A percentile compares a stretch with the other conserved stretches of the same genome.
These are phyloP conservation scores for Eubasilissa regina DNA, from an alignment of 1,140 invertebrate species.

Conservation along the genomic window DNA sequence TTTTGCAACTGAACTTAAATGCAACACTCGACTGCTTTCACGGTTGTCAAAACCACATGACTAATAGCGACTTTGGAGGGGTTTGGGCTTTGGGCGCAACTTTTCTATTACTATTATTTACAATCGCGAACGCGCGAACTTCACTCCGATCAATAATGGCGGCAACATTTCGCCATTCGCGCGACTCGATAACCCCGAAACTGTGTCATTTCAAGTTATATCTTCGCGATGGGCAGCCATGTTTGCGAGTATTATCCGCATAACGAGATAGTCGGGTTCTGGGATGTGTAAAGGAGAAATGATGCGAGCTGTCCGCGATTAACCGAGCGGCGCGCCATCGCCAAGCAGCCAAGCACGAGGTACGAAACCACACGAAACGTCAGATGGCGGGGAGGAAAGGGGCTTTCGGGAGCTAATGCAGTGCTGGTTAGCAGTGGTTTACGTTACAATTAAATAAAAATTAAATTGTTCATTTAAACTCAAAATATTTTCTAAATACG, in stretches of 20 bases:
- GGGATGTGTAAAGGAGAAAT: not conserved
- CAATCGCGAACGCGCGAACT: constrained; percentile 39
- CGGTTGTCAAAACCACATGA: constrained; percentile 43
- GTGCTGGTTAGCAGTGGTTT: not conserved
- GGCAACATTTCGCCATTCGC: constrained; percentile 28
- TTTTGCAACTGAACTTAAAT: constrained; percentile 25
- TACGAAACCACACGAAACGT: constrained; percentile 41
- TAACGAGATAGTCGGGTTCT: not conserved
- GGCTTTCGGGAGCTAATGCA: constrained; percentile 13
- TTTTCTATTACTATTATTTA: constrained; percentile 22
- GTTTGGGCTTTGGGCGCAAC: constrained; percentile 1
- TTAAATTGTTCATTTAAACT: not conserved
- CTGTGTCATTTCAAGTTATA: constrained; percentile 34
- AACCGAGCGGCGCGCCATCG: constrained; percentile 27
- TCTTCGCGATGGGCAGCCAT: constrained; percentile 9
- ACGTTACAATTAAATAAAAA: not conserved
- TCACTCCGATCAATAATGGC: constrained; percentile 48
- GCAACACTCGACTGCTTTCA: constrained; percentile 11
- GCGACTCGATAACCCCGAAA: not conserved
- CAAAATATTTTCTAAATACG: too few relatives aligned
- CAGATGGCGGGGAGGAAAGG: constrained; percentile 18
- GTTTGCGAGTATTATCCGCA: not conserved
- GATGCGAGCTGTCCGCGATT: constrained; percentile 11
- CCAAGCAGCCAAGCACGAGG: constrained; percentile 35
- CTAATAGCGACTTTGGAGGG: not conserved